Conservation (phyloP, 2,113 vertebrate species). For the Pandion haliaetus region DNA sequence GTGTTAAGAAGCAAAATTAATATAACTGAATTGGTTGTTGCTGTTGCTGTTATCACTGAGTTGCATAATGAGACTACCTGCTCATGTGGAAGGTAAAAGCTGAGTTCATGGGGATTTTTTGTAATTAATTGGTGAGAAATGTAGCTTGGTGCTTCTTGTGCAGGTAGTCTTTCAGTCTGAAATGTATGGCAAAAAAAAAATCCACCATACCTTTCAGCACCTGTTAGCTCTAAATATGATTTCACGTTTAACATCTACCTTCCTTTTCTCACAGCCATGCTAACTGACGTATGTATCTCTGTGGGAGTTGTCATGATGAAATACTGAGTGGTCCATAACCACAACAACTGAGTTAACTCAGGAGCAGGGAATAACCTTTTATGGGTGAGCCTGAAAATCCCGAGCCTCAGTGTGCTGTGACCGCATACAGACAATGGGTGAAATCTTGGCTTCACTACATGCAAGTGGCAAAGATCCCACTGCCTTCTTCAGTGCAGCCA, state of each 20-base stretch:
- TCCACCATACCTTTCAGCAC: not conserved
- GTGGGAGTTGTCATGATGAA: not conserved
- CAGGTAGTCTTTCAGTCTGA: not conserved
- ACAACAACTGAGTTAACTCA: not conserved
- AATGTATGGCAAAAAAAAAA: not conserved
- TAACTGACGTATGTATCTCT: not conserved
- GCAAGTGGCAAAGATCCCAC: not conserved
- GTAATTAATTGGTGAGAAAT: not conserved
- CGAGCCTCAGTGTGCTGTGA: not conserved
- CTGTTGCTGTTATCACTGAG: not conserved
- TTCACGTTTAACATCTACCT: not conserved
- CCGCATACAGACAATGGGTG: not conserved
- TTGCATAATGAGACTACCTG: not conserved
- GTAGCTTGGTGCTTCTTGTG: not conserved
- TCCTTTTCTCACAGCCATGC: not conserved
- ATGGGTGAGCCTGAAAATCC: not conserved
- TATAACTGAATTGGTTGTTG: not conserved
- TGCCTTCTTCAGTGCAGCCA: not conserved
- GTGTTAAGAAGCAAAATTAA: not conserved
- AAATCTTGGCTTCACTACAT: not conserved
- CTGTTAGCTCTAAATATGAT: not conserved
- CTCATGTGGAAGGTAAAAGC: not conserved
- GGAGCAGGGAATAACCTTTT: not conserved
- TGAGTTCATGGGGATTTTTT: not conserved
- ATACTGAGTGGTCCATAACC: not conserved